Evolutionary conservation across 2,113 vertebrate species (phyloP).

Genomic region (Vicugna pacos): DNA sequence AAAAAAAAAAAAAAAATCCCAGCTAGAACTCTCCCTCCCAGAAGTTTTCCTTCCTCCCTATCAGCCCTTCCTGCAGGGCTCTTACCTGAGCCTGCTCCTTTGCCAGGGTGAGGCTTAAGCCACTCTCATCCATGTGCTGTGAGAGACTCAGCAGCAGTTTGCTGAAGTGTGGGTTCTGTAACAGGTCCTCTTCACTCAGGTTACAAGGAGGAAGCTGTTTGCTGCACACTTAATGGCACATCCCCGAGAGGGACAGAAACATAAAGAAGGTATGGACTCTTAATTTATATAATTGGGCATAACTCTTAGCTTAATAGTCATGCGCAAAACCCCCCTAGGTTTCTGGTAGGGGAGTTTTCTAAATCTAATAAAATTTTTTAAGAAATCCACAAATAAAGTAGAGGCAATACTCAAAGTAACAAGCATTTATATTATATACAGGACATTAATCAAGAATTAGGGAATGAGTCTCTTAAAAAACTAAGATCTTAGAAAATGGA

Average conservation of each 20-base stretch:
- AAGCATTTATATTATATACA: slow-evolving; percentile 42
- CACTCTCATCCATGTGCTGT: slow-evolving; percentile 89
- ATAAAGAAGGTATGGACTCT: neutral
- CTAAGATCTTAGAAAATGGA: slow-evolving; percentile 41
- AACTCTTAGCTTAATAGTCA: slow-evolving; percentile 25
- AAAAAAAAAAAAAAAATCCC: neutral
- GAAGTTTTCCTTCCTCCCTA: neutral
- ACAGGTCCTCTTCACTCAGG: slow-evolving; percentile 89
- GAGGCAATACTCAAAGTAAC: slow-evolving; percentile 7
- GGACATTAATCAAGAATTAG: neutral
- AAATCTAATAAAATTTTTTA: neutral
- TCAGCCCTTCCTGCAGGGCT: neutral
- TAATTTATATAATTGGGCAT: neutral
- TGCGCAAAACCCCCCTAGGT: neutral
- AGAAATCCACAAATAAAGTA: slow-evolving; percentile 35
- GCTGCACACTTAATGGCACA: slow-evolving; percentile 61
- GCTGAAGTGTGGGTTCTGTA: slow-evolving; percentile 89
- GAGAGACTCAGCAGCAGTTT: slow-evolving; percentile 88
- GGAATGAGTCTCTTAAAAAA: slow-evolving; percentile 9
- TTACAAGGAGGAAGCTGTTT: slow-evolving; percentile 86
- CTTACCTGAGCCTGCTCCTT: slow-evolving; percentile 90
- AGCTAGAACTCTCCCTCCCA: neutral
- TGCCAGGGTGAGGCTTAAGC: slow-evolving; percentile 86
- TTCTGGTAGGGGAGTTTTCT: neutral
- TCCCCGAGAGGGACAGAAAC: slow-evolving; percentile 19